phyloP scores from a whole-genome alignment of 2,888 invertebrate genomes.

The Pocota personata region DNA sequence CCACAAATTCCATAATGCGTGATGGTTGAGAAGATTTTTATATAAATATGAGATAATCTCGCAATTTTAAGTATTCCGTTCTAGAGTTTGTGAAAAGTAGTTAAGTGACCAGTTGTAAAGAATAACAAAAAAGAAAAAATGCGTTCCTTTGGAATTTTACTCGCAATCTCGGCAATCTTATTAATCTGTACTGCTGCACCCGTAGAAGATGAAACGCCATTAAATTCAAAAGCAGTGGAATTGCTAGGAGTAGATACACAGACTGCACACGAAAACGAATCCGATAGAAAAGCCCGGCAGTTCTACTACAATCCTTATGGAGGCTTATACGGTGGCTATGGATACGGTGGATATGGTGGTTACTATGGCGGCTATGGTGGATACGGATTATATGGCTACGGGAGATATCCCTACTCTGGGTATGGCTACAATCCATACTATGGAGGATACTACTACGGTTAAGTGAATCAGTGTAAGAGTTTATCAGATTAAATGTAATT shows the following conservation, averaged over 20 bases:
- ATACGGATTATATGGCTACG: constrained; percentile 23
- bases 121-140: constrained; percentile 17
- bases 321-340: constrained; percentile 31
- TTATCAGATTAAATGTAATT: neutral
- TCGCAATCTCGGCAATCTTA: constrained; percentile 37
- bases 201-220: neutral
- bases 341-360: constrained; percentile 40
- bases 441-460: constrained; percentile 18
- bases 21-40: constrained; percentile 41
- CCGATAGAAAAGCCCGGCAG: constrained; percentile 41
- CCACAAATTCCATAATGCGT: constrained; percentile 16
- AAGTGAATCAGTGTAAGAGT: neutral
- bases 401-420: constrained; percentile 23
- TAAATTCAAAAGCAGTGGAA: constrained; percentile 24
- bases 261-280: constrained; percentile 44
- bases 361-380: constrained; percentile 39
- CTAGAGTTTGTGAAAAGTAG: constrained; percentile 27
- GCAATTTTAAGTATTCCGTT: constrained; percentile 25
- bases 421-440: constrained; percentile 2
- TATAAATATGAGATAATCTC: constrained; percentile 59
- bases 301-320: constrained; percentile 40
- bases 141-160: constrained; percentile 24
- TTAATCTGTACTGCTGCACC: constrained; percentile 48
- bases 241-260: constrained; percentile 49
- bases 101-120: constrained; percentile 23